Evolutionary conservation across 2,797 vertebrate genomes (phyloP), one percentile per base, ranked within the genome.

Genomic region (Aplochiton taeniatus): DNA sequence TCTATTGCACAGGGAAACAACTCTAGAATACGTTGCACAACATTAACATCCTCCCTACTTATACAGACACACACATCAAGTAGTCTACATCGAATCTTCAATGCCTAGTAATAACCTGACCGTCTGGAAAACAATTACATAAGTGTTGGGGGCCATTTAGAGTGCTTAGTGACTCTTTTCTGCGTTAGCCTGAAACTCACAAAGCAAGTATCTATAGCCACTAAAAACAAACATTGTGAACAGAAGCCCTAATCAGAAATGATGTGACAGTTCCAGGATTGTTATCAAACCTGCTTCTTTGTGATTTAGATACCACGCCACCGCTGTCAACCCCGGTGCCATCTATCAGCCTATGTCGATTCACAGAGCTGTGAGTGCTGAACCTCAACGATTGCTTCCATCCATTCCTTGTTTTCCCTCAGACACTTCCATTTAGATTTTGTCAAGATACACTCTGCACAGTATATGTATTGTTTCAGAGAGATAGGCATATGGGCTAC

Each of bases 381-480:
- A 83, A 63, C 82, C 72, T 47, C 68, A 63, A 67, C 60, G 43
- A 79, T 60, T 70, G 73, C 78, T 75, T 83, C 75, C 74, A 74
- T 75, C 83, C 67, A 56, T 76, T 70, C 65, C 79, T 82, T 75
- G 79, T 84, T 88, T 82, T 84, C 73, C 49, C 69, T 60, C 62
- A 83, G 89, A 90, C 86, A 91, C 73, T 91, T 92, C 87, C 79
- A 93, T 92, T 92, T 91, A 92, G 92, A 92, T 92, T 80, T 91
- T 91, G 89, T 92, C 90, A 91, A 92, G 91, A 93, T 92, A 91
- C 74, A 77, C 84, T 84, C 76, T 74, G 85, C 84, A 81, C 85
- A 77, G 88, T 79, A 76, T 67, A 78, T 81, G 85, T 77, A 85
- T 87, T 89, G 87, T 86, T 87, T 86, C 72, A 63, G 73, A 72